Percentiles rank a stretch among this genome's conserved stretches.
Evolutionary conservation across 2,113 vertebrate genomes (phyloP).

Genomic region (Cyrtonyx montezumae): DNA sequence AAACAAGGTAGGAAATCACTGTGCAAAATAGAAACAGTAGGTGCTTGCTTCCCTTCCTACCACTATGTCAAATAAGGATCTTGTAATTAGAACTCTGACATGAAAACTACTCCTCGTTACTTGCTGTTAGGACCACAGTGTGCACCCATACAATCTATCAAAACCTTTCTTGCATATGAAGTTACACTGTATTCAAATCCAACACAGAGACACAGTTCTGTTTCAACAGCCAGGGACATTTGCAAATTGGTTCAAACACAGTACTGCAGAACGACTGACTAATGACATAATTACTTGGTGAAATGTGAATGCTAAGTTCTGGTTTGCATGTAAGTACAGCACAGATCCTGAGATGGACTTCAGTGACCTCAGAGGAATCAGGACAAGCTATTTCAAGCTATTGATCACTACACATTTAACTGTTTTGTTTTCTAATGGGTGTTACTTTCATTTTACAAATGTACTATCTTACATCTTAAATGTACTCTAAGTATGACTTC

Average conservation of each 20-base stretch:
- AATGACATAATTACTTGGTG: not conserved
- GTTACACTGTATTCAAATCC: conserved; percentile 21
- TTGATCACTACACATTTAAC: not conserved
- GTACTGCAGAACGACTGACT: not conserved
- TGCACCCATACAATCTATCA: conserved; percentile 15
- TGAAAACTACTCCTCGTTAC: not conserved
- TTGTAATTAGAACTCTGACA: not conserved
- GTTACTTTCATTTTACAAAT: not conserved
- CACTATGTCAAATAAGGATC: not conserved
- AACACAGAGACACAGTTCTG: conserved; percentile 34
- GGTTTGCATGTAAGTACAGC: not conserved
- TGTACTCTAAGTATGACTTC: not conserved
- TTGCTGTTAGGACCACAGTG: not conserved
- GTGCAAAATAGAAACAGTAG: not conserved
- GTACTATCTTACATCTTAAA: not conserved
- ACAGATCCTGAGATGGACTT: not conserved
- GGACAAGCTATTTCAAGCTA: not conserved
- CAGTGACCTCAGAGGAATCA: not conserved
- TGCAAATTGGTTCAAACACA: not conserved
- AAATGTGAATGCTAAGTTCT: not conserved
- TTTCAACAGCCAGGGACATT: not conserved
- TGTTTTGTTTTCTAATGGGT: not conserved
- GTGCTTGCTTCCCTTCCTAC: not conserved
- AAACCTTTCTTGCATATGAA: conserved; percentile 22
- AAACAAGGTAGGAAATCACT: not conserved